These are phyloP conservation scores for Hydrolagus affinis DNA, from an alignment of 2,113 vertebrate genomes.

Conservation along the genomic window DNA sequence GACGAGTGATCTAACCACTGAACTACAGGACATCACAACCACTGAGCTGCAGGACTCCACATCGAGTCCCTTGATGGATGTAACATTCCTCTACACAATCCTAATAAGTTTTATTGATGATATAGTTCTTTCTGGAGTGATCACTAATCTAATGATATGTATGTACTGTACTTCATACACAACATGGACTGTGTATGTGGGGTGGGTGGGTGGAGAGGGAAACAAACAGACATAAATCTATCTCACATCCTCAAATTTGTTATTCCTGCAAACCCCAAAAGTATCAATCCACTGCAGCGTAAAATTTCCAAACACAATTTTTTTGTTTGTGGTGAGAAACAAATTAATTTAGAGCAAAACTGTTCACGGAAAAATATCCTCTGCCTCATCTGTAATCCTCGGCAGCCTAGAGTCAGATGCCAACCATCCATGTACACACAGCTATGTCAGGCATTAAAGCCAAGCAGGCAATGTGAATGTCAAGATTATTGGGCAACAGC, in stretches of 20 bases:
- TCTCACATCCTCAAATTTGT: too few species aligned
- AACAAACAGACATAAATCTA: too few species aligned
- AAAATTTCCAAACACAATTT: not conserved
- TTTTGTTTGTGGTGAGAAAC: not conserved
- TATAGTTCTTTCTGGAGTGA: not conserved
- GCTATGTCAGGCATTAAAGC: not conserved
- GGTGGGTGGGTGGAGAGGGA: too few species aligned
- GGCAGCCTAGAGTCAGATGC: not conserved
- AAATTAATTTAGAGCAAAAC: not conserved
- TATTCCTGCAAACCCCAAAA: not conserved
- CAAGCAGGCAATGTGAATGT: not conserved
- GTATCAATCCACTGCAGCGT: not conserved
- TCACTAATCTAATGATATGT: constrained; percentile 5
- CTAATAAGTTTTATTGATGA: constrained; percentile 20
- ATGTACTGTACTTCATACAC: too few species aligned
- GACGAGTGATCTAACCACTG: too few species aligned
- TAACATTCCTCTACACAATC: not conserved
- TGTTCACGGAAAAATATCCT: not conserved
- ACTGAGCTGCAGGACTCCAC: too few species aligned
- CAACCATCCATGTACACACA: not conserved
- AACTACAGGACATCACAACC: too few species aligned
- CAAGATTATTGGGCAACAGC: not conserved
- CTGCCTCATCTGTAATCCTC: not conserved
- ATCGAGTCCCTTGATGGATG: too few species aligned
- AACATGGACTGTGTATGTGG: too few species aligned